Base-by-base conservation (phyloP, 2,888 invertebrate species). In the Diachrysia chrysitis region DNA sequence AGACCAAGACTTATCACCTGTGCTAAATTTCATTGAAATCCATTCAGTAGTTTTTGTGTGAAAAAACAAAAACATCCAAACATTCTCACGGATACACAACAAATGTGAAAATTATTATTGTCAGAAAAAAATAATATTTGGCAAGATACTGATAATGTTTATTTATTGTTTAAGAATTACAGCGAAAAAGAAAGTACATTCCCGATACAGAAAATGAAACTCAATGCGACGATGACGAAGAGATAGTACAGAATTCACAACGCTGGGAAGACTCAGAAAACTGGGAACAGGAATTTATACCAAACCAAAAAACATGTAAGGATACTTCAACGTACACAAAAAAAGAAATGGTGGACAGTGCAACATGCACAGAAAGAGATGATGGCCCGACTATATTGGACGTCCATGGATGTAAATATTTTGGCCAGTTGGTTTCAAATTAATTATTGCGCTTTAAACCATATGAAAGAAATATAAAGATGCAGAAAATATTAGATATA, bases 201-300 rank as follows among this genome's bases (percentile, higher is more conserved):
- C 71, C 73, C 58, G 71, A 76, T 58, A 66, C 73, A 76, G 70
- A 76, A 73, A 66, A 55, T 71, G 73, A 73, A 69, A 76, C 71
- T 71, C 71, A 76, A 71, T 73, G 76, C 73, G 71, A 73, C 64
- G 71, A 76, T 62, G 76, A 76, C 64, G 73, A 76, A 58, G 56
- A 61, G 58, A 69, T 71, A 62, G 69, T 64, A 59, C 62, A 69
- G 63, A 71, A 68, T 71, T 71, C 71, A 63, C 71, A 71, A 74
- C 48, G 63, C n/a, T n/a, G n/a, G n/a, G n/a, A n/a, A n/a, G n/a
- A n/a, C n/a, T n/a, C n/a, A n/a, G n/a, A n/a, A n/a, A n/a, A n/a
- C n/a, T n/a, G n/a, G n/a, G n/a, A n/a, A n/a, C n/a, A n/a, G n/a
- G n/a, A n/a, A n/a, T n/a, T n/a, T n/a, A n/a, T n/a, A n/a, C n/a